These are phyloP conservation scores for Sitta europaea DNA, from an alignment of 2,113 vertebrate species.

Conservation along the genomic window DNA sequence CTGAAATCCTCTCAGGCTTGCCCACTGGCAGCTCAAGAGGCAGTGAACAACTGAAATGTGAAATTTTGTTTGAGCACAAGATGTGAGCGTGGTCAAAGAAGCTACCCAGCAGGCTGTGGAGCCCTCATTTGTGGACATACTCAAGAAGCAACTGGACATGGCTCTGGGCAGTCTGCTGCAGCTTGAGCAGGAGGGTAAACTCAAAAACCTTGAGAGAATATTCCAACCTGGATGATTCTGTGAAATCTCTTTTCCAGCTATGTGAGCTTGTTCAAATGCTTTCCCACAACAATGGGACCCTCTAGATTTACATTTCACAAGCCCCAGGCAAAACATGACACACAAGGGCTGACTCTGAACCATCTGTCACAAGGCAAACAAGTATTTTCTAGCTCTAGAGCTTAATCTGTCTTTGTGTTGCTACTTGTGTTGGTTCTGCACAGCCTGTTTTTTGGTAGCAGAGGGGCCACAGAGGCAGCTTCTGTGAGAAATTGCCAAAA, in stretches of 20 bases:
- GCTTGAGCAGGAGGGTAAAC: background rate
- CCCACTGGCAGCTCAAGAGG: background rate
- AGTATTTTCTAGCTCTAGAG: background rate
- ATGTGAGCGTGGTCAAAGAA: background rate
- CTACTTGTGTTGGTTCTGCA: background rate
- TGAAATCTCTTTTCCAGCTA: background rate
- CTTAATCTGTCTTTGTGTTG: background rate
- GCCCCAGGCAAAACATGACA: background rate
- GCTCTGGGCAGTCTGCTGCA: background rate
- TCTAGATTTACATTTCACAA: background rate
- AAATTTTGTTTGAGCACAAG: background rate
- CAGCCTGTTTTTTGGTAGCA: background rate
- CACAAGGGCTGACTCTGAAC: background rate
- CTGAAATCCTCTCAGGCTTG: background rate
- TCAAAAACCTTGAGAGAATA: background rate
- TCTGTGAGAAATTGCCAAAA: background rate
- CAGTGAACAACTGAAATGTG: background rate
- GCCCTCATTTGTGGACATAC: too few relatives aligned
- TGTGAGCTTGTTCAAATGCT: background rate
- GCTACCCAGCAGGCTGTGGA: background rate
- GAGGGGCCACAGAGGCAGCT: rapidly evolving
- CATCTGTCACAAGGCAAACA: background rate
- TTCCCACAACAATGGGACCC: background rate
- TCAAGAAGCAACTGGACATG: background rate
- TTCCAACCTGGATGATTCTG: rapidly evolving